phyloP scores from a whole-genome alignment of 35 echinoderm and acorn worm species.

The Strongylocentrotus purpuratus region DNA sequence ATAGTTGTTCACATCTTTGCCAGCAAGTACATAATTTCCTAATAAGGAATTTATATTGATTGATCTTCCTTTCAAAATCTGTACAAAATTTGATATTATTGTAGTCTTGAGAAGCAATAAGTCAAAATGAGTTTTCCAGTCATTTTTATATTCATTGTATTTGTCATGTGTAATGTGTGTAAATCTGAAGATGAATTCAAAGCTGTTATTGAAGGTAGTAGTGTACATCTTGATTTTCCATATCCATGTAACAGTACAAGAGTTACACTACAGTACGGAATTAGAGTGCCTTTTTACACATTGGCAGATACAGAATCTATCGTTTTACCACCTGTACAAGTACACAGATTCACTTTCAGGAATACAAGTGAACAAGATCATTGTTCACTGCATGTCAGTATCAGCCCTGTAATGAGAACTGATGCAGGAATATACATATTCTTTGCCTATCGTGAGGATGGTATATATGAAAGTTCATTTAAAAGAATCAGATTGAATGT shows the following conservation, averaged over 20 bases:
- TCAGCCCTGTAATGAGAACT: not conserved
- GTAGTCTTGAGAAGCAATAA: not conserved
- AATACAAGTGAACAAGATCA: not conserved
- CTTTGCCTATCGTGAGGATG: not conserved
- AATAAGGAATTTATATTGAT: too few relatives aligned
- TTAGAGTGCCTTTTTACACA: not conserved
- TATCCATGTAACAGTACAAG: not conserved
- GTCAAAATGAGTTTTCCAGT: not conserved
- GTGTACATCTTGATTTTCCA: not conserved
- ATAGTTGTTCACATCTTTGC: too few relatives aligned
- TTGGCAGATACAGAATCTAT: not conserved
- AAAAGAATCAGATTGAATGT: not conserved
- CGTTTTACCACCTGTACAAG: not conserved
- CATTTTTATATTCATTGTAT: not conserved
- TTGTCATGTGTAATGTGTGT: not conserved
- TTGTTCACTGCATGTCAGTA: not conserved
- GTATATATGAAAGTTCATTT: not conserved
- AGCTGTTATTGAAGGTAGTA: not conserved
- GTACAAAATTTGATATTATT: not conserved
- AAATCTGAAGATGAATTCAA: not conserved
- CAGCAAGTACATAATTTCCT: too few relatives aligned
- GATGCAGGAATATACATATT: not conserved
- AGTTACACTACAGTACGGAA: not conserved
- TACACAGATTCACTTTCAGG: not conserved
- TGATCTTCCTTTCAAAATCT: too few relatives aligned